Percentiles rank a stretch among this genome's conserved stretches.
These are phyloP conservation scores for Bujurquina vittata DNA, from an alignment of 2,113 vertebrate genomes.

Conservation along the genomic window DNA sequence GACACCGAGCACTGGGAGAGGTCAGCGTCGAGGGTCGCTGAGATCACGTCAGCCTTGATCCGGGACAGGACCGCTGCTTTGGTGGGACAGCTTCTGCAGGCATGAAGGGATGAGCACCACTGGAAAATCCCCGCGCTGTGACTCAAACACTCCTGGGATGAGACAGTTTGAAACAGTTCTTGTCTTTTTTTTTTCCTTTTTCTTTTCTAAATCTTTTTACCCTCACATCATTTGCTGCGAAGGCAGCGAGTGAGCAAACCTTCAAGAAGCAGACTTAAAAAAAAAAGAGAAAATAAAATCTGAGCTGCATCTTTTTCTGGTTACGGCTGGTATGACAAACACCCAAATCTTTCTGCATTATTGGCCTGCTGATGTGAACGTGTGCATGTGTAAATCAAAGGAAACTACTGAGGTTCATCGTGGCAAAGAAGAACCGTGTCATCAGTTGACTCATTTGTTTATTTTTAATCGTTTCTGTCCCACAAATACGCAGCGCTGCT, in stretches of 20 bases:
- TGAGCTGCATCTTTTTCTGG: background rate
- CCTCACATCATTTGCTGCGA: background rate
- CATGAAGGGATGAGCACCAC: conserved; percentile 50
- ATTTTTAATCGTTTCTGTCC: background rate
- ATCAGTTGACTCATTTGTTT: background rate
- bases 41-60: conserved; percentile 72
- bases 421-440: background rate
- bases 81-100: conserved; percentile 78
- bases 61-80: conserved; percentile 73
- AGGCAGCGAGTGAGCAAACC: background rate
- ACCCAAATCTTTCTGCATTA: background rate
- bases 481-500: background rate
- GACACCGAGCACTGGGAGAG: conserved; percentile 66
- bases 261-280: background rate
- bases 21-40: conserved; percentile 59
- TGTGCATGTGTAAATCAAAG: background rate
- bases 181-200: too few relatives aligned
- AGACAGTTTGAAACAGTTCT: background rate
- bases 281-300: background rate
- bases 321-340: background rate
- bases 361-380: background rate
- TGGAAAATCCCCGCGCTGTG: background rate
- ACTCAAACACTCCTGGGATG: background rate
- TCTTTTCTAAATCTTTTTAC: background rate
- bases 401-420: background rate